Base-by-base conservation (phyloP, 1,140 invertebrate genomes). In the Antheraea pernyi region DNA sequence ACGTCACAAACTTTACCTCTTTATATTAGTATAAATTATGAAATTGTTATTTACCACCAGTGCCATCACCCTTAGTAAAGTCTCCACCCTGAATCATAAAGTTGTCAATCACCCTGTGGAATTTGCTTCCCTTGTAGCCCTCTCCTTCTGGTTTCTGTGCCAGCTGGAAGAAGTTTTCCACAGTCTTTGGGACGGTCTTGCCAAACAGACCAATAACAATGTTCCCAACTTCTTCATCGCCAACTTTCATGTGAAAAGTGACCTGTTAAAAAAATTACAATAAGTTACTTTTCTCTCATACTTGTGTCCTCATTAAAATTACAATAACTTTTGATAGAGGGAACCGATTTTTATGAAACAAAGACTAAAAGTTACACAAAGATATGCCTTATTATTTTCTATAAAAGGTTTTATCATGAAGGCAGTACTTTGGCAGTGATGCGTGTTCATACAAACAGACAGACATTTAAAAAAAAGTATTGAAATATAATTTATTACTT, bases 51-150 rank as follows among this genome's bases (percentile, higher is more conserved):
- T 88, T 90, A 95, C 96, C 97, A 92, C 97, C 97, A 85, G 97
- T 98, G 77, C 97, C 98, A 93, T 98, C 97, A 66, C 97, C 97
- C 87, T 96, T 97, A 7, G 97, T 98, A 83, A 98, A 98, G 86
- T 98, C 98, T 69, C 98, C 97, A 80, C 97, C 97, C 93, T 99
- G 98, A 76, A 98, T 98, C 98, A 99, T 99, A 81, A 99, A 99
- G 80, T 98, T 97, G 78, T 96, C 96, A 88, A 99, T 99, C 19
- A 99, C 96, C 79, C 98, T 93, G 86, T 99, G 98, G 94, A 99
- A 98, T 91, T 96, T 97, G 91, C 96, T 97, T 64, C 97, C 97
- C 83, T 97, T 97, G 92, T 96, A 98, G 10, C 97, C 97, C 89
- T 98, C 95, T 19, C 97, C 97, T 72, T 92, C 82, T 0, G 95